phyloP scores from a whole-genome alignment of 2,888 invertebrate genomes.

The Neoascia interrupta region DNA sequence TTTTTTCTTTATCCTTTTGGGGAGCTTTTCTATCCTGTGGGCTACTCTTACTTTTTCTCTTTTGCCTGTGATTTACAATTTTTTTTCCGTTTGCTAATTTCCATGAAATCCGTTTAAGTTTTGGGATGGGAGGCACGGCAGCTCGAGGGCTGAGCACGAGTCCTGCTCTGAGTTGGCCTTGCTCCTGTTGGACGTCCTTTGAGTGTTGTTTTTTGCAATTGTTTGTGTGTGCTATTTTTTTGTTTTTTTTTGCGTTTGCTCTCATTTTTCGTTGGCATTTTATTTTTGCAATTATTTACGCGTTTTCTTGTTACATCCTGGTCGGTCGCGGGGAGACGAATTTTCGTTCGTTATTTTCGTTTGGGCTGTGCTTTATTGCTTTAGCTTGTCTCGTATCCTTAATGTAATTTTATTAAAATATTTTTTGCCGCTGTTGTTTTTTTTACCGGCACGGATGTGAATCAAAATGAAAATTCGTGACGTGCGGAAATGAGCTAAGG shows the following conservation, averaged over 20 bases:
- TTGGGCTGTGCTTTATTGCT: conserved; percentile 4
- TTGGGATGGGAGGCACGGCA: not conserved
- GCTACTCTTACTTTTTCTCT: too few relatives aligned
- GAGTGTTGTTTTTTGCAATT: not conserved
- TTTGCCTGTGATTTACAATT: conserved; percentile 27
- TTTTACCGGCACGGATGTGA: not conserved
- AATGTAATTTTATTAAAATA: conserved; percentile 38
- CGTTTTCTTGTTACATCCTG: conserved; percentile 37
- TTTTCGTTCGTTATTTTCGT: conserved; percentile 3
- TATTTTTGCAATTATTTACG: conserved; percentile 61
- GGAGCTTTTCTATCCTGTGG: too few relatives aligned
- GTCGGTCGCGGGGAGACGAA: too few relatives aligned
- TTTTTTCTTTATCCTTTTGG: too few relatives aligned
- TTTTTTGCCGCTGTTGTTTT: conserved; percentile 1
- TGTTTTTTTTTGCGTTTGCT: not conserved
- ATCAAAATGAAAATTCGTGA: not conserved
- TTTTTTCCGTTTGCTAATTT: conserved; percentile 39
- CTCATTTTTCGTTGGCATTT: conserved; percentile 8
- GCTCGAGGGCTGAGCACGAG: not conserved
- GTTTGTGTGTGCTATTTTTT: not conserved
- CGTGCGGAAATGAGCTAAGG: not conserved
- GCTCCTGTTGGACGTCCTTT: conserved; percentile 16
- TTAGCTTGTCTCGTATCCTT: conserved; percentile 20
- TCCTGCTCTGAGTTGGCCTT: conserved; percentile 9
- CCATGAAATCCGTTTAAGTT: conserved; percentile 61